Conservation (phyloP, 2,113 vertebrate genomes). For the Heterocephalus glaber region DNA sequence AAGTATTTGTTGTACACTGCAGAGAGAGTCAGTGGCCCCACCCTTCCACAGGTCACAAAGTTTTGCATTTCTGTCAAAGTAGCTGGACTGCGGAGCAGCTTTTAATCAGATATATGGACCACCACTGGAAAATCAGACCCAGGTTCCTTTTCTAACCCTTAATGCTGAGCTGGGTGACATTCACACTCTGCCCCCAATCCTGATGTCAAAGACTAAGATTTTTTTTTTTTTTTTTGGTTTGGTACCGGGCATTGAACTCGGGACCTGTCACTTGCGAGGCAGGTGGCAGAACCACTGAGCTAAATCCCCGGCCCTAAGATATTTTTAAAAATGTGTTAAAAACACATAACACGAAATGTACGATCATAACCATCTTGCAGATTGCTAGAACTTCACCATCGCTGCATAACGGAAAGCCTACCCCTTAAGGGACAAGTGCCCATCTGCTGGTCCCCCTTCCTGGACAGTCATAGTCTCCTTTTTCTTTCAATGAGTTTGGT, state of each 20-base stretch:
- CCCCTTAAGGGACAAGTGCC: not conserved
- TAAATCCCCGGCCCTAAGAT: no score
- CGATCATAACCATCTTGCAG: not conserved
- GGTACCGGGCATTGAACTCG: no score
- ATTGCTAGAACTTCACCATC: not conserved
- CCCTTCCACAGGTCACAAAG: not conserved
- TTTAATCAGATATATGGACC: not conserved
- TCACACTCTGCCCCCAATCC: not conserved
- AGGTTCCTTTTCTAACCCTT: not conserved
- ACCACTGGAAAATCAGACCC: not conserved
- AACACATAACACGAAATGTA: not conserved
- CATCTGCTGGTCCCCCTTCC: fast-evolving
- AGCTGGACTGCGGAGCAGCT: not conserved
- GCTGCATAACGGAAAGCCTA: not conserved
- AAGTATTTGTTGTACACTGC: not conserved
- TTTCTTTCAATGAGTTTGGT: not conserved
- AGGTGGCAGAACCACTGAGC: no score
- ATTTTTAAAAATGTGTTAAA: not conserved
- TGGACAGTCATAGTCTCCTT: not conserved
- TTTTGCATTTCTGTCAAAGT: not conserved
- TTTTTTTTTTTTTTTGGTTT: no score
- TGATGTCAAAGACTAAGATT: not conserved
- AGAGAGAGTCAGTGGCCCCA: fast-evolving
- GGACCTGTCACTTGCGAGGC: no score
- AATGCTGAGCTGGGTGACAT: not conserved